Conservation (phyloP, 2,888 invertebrate genomes). For the Synanthedon tipuliformis region DNA sequence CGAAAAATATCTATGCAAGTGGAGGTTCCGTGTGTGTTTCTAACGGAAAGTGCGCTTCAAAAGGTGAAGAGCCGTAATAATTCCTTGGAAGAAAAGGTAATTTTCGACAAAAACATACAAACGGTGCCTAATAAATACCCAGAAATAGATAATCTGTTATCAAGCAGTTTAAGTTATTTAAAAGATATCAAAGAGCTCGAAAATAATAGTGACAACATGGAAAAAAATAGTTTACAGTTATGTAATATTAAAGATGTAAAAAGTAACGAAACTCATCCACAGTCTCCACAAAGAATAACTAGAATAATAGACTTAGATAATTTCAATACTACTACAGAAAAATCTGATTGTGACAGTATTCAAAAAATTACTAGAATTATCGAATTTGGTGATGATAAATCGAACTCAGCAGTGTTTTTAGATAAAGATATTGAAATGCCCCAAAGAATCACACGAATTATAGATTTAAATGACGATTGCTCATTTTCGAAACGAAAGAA, state of each 20-base stretch:
- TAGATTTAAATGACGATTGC: slow-evolving; percentile 53
- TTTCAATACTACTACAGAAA: slow-evolving; percentile 30
- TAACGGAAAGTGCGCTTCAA: slow-evolving; percentile 59
- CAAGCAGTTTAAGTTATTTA: slow-evolving; percentile 36
- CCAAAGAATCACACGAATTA: slow-evolving; percentile 55
- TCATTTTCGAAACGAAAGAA: slow-evolving; percentile 45
- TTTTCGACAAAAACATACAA: slow-evolving; percentile 41
- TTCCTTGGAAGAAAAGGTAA: slow-evolving; percentile 58
- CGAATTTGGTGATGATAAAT: slow-evolving; percentile 48
- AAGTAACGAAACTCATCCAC: slow-evolving; percentile 32
- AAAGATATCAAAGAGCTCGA: slow-evolving; percentile 25
- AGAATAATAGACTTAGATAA: slow-evolving; percentile 61
- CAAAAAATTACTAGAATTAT: slow-evolving; percentile 62
- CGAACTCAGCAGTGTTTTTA: slow-evolving; percentile 25
- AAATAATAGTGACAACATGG: slow-evolving; percentile 19
- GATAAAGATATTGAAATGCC: slow-evolving; percentile 40
- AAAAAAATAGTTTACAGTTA: slow-evolving; percentile 35
- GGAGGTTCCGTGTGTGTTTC: slow-evolving; percentile 66
- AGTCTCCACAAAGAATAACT: slow-evolving; percentile 52
- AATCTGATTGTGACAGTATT: slow-evolving; percentile 37
- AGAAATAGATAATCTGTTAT: slow-evolving; percentile 41
- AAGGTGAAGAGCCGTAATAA: slow-evolving; percentile 58
- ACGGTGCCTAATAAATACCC: slow-evolving; percentile 36
- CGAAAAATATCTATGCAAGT: slow-evolving; percentile 68
- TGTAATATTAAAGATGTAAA: slow-evolving; percentile 13